Evolutionary conservation across 2,113 vertebrate genomes (phyloP).

Genomic region (Galbula dea): DNA sequence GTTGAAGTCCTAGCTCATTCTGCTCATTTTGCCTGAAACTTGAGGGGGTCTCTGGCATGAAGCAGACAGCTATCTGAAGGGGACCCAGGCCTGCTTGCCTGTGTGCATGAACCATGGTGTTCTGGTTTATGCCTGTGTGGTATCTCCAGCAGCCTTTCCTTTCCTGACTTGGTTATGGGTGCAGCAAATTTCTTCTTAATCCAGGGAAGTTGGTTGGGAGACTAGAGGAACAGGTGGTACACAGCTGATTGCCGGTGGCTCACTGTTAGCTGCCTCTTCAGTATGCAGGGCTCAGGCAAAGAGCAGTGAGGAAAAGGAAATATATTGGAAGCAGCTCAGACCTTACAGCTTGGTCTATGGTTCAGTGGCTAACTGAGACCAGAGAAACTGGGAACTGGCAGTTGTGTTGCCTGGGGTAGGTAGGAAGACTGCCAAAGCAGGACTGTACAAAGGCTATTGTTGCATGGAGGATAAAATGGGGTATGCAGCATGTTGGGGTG

Average conservation of each 20-base stretch:
- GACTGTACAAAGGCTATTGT: background rate
- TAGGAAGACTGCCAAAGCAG: background rate
- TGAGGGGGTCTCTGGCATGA: background rate
- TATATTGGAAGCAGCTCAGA: background rate
- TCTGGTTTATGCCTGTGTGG: background rate
- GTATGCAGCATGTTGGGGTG: background rate
- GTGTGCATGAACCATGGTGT: background rate
- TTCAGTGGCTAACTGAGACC: background rate
- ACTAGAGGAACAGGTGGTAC: slow-evolving; percentile 28
- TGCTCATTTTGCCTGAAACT: background rate
- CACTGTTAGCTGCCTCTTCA: background rate
- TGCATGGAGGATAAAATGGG: background rate
- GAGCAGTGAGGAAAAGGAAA: background rate
- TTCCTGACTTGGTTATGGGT: background rate
- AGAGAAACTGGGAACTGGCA: background rate
- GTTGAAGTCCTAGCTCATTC: background rate
- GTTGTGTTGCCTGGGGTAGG: background rate
- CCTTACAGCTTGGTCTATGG: background rate
- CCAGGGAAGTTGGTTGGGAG: background rate
- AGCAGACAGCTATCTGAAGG: background rate
- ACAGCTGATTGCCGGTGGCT: slow-evolving; percentile 35
- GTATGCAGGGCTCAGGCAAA: background rate
- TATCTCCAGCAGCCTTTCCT: background rate
- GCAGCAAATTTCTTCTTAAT: background rate
- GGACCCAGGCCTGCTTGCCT: background rate